Evolutionary conservation across 2,113 vertebrate species (phyloP), one percentile per base, ranked within the genome.

Genomic region (Pica pica): DNA sequence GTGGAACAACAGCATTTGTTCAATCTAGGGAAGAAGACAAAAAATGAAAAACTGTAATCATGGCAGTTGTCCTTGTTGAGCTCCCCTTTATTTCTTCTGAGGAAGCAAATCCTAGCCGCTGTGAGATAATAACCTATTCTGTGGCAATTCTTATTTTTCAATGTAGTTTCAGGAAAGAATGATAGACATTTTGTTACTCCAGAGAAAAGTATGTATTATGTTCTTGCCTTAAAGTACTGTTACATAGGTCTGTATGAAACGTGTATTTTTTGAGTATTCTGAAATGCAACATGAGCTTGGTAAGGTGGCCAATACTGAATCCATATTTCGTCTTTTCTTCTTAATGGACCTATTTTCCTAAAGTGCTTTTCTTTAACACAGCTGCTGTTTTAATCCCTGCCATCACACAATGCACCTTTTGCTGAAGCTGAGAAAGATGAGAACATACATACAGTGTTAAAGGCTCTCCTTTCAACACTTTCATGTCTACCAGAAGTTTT

Each of bases 301-400:
- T 63, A 31, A 91, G 19, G 37, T 77, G 39, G 49, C 16, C 41
- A 33, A 17, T 78, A 90, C 65, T 73, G 78, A 94, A 59, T 84
- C 63, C 22, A 90, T 73, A 63, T 79, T 94, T 95, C 30, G 12
- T 85, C 79, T 91, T 81, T 87, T 91, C 89, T 81, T 95, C 85
- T 76, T 83, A 89, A 70, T 18, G 14, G 30, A 53, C 26, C 26
- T 93, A 3, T 76, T 90, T 95, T 83, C 60, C 57, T 70, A 10
- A 74, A 92, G 44, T 73, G 50, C 81, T 92, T 92, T 88, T 26
- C 41, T 56, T 73, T 91, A 83, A 74, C 42, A 53, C 55, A 41
- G 57, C 79, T 81, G 60, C 47, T 65, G 44, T 68, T 96, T 69
- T 61, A 89, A 49, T 82, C 61, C 2, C 2, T 76, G 55, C 44